phyloP scores from a whole-genome alignment of 2,113 vertebrate species.

The Nothoprocta perdicaria region DNA sequence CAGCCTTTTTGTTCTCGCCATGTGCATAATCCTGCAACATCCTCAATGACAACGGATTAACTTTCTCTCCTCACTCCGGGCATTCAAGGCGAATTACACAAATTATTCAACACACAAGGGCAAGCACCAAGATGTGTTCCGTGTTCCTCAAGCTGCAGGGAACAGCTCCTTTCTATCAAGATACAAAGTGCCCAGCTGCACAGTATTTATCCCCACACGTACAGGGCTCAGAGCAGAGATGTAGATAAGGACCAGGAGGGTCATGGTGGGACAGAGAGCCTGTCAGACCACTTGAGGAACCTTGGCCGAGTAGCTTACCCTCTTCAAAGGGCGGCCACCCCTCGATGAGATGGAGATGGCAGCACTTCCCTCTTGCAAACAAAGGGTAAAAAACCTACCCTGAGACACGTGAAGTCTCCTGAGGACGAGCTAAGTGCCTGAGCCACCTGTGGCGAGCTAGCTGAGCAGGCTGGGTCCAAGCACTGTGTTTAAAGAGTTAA shows the following conservation, averaged over 20 bases:
- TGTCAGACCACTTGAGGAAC: not conserved
- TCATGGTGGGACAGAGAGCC: not conserved
- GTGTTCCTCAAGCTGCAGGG: not conserved
- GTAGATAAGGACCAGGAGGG: not conserved
- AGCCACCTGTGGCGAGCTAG: slow-evolving; percentile 39
- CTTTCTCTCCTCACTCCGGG: not conserved
- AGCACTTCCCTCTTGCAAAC: slow-evolving; percentile 32
- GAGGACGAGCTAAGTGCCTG: slow-evolving; percentile 58
- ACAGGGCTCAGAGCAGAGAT: not conserved
- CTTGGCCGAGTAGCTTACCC: not conserved
- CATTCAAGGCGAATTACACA: slow-evolving; percentile 53
- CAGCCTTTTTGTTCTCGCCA: slow-evolving; percentile 23
- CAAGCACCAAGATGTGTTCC: not conserved
- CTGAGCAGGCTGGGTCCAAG: not conserved
- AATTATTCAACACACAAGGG: slow-evolving; percentile 29
- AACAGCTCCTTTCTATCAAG: not conserved
- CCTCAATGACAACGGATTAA: slow-evolving; percentile 5
- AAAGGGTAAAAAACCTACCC: slow-evolving; percentile 30
- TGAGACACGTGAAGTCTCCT: slow-evolving; percentile 42
- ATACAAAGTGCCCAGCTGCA: not conserved
- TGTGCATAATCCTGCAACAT: not conserved
- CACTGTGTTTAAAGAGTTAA: slow-evolving; percentile 46
- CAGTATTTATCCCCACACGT: not conserved
- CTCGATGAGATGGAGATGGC: not conserved
- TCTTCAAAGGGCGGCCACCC: not conserved